Evolutionary conservation across 2,888 invertebrate genomes (phyloP).

Genomic region (Synergus laeviventris): DNA sequence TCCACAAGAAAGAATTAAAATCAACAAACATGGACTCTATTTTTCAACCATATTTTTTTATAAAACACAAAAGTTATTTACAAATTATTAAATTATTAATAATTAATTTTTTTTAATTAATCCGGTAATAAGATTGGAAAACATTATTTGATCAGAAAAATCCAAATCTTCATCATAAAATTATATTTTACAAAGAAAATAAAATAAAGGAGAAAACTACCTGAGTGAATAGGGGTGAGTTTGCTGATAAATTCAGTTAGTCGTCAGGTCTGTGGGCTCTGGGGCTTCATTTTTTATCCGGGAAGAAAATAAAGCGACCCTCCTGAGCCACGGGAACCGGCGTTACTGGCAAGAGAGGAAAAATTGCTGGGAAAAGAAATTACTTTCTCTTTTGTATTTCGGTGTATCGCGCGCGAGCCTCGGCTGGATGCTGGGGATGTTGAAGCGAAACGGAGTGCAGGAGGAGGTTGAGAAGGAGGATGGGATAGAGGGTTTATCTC

Average conservation of each 20-base stretch:
- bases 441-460: conserved; percentile 48
- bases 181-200: background rate
- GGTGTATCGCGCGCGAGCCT: conserved; percentile 59
- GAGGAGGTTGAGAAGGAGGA: conserved; percentile 46
- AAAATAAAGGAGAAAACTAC: background rate
- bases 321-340: conserved; percentile 52
- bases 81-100: background rate
- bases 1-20: background rate
- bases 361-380: conserved; percentile 65
- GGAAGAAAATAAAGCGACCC: conserved; percentile 52
- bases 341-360: conserved; percentile 52
- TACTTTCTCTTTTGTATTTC: conserved; percentile 66
- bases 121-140: background rate
- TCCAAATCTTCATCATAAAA: background rate
- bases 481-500: conserved; percentile 65
- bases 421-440: conserved; percentile 42
- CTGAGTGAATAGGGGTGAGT: conserved; percentile 7
- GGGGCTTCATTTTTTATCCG: conserved; percentile 51
- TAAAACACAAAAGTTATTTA: background rate
- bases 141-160: background rate
- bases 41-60: background rate
- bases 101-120: background rate
- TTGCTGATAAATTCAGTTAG: conserved; percentile 54
- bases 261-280: conserved; percentile 45
- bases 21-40: background rate